Conservation (phyloP, 1,140 invertebrate genomes). For the Plutomurus gul region DNA sequence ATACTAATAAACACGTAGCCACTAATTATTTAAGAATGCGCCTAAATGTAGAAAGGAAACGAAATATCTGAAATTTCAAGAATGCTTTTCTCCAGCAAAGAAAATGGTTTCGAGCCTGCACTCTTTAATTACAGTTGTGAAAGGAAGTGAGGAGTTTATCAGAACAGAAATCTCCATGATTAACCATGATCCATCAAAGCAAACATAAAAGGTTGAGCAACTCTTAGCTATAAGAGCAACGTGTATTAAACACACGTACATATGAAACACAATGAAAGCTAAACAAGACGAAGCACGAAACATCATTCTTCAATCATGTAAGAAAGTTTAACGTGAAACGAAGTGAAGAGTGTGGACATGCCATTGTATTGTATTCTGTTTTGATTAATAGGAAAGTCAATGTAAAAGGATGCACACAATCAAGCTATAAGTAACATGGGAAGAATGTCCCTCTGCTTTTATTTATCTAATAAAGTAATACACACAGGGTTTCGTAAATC, state of each 20-base stretch:
- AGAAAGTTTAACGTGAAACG: neutral
- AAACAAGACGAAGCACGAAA: neutral
- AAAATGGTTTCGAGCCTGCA: too few relatives aligned
- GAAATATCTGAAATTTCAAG: too few relatives aligned
- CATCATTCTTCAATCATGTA: neutral
- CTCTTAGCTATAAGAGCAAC: neutral
- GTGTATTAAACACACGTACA: neutral
- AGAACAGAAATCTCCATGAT: conserved; percentile 1
- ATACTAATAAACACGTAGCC: too few relatives aligned
- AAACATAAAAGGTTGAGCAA: neutral
- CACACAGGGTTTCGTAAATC: too few relatives aligned
- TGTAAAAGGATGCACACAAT: neutral
- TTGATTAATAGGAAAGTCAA: too few relatives aligned
- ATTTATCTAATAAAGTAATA: too few relatives aligned
- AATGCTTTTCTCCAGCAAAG: too few relatives aligned
- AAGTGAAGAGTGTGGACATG: neutral
- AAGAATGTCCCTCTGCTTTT: too few relatives aligned
- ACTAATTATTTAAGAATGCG: too few relatives aligned
- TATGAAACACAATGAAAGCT: neutral
- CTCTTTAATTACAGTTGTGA: conserved; percentile 22
- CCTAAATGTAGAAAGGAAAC: too few relatives aligned
- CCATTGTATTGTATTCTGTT: neutral
- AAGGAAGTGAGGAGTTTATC: conserved; percentile 16
- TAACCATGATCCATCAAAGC: neutral
- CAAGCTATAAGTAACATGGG: too few relatives aligned